A percentile compares a stretch with the other conserved stretches of the same genome.
These are phyloP conservation scores for Chrysolina oricalcia DNA, from an alignment of 2,888 invertebrate genomes.

Conservation along the genomic window DNA sequence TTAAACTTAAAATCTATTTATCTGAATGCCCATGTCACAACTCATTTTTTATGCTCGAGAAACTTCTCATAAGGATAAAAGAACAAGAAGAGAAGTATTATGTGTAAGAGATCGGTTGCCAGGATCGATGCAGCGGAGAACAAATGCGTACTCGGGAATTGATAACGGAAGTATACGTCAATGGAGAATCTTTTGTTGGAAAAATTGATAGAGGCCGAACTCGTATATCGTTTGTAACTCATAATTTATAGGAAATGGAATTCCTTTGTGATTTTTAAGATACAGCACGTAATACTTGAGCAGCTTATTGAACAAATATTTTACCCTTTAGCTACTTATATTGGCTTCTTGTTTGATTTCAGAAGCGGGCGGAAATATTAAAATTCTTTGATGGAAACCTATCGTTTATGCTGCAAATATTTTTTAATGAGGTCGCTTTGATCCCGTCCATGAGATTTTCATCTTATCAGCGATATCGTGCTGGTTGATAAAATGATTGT, in stretches of 20 bases:
- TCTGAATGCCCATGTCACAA: conserved; percentile 65
- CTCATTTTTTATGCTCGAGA: conserved; percentile 65
- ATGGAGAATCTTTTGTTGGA: conserved; percentile 57
- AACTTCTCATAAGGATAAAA: conserved; percentile 60
- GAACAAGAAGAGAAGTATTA: conserved; percentile 58
- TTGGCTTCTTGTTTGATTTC: conserved; percentile 37
- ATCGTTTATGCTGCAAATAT: conserved; percentile 11
- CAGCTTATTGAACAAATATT: conserved; percentile 51
- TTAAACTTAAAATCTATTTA: conserved; percentile 67
- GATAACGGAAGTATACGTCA: conserved; percentile 60
- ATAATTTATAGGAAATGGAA: conserved; percentile 60
- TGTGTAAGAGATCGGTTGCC: conserved; percentile 64
- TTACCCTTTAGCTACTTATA: conserved; percentile 43
- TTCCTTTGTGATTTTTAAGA: conserved; percentile 58
- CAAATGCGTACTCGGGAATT: conserved; percentile 57
- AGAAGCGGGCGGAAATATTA: conserved; percentile 35
- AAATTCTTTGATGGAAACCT: conserved; percentile 37
- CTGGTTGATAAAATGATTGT: too few species aligned
- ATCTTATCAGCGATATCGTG: too few species aligned
- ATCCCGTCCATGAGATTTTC: background rate
- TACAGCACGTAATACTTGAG: conserved; percentile 55
- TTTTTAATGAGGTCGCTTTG: background rate
- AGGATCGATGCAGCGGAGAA: conserved; percentile 63
- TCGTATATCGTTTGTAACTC: conserved; percentile 58
- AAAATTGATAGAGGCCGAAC: conserved; percentile 58